Evolutionary conservation across 2,888 invertebrate genomes (phyloP).

Genomic region (Pseudoips prasinana): DNA sequence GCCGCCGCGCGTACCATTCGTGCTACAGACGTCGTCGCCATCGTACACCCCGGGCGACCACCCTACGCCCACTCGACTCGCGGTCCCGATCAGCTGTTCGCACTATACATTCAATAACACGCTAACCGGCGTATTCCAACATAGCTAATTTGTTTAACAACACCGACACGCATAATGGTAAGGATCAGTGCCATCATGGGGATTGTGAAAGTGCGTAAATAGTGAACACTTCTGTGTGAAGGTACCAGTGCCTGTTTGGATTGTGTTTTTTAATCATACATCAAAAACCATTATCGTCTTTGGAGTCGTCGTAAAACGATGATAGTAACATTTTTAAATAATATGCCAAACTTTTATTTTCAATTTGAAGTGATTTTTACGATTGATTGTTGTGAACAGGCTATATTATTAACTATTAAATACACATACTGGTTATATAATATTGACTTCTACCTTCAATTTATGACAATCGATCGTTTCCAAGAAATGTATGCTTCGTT

Average conservation of each 20-base stretch:
- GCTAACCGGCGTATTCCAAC: slow-evolving; percentile 39
- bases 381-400: too few relatives aligned
- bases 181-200: slow-evolving; percentile 57
- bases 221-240: slow-evolving; percentile 42
- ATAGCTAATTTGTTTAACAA: slow-evolving; percentile 48
- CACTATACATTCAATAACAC: slow-evolving; percentile 33
- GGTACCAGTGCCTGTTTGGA: slow-evolving; percentile 45
- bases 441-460: slow-evolving; percentile 27
- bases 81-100: slow-evolving; percentile 69
- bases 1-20: slow-evolving; percentile 74
- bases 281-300: slow-evolving; percentile 11
- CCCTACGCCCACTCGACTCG: slow-evolving; percentile 44
- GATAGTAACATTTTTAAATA: slow-evolving; percentile 14
- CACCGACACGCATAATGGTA: slow-evolving; percentile 66
- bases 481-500: slow-evolving; percentile 4
- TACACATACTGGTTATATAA: slow-evolving; percentile 29
- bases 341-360: too few relatives aligned
- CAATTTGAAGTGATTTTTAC: too few relatives aligned
- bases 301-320: slow-evolving; percentile 11
- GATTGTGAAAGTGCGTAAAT: slow-evolving; percentile 56
- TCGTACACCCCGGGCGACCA: slow-evolving; percentile 57
- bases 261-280: slow-evolving; percentile 21
- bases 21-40: slow-evolving; percentile 63
- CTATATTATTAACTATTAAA: too few relatives aligned
- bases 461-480: slow-evolving; percentile 17